Base-by-base conservation (phyloP, 2,797 vertebrate species). In the Galago senegalensis region DNA sequence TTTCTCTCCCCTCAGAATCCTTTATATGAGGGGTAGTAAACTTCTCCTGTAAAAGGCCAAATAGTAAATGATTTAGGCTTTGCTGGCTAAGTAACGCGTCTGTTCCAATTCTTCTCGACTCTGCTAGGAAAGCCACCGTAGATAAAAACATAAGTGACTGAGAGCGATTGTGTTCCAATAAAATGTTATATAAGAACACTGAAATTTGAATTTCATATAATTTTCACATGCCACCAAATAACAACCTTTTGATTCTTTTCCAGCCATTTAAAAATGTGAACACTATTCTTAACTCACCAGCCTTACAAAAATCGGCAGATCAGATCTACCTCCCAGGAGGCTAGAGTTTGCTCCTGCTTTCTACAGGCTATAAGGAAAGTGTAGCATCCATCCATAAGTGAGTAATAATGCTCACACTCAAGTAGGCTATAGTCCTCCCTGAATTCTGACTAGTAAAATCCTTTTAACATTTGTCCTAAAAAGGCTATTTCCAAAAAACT, bases 401-500 rank as follows among this genome's bases (percentile, higher is more conserved):
- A 91, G 43, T 56, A 58, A 82, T 25, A 76, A 76, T 21, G n/a
- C 46, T 63, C 89, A 89, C 14, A 53, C 13, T 37, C 43, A 17
- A 82, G 37, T 27, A 63, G 23, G 25, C 77, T 37, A 72, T 13
- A 34, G 11, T 69, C 69, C 49, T 87, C 37, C 34, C 53, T 63
- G 16, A 84, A 82, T 43, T 84, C 73, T 3, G 67, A 77, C n/a
- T 65, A 43, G 43, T 82, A 86, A 96, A 96, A 88, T 53, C 29
- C 75, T 92, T 21, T 80, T 69, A 79, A 82, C 29, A 18, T 95
- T 90, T 92, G 27, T 91, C 76, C 75, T 67, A 84, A 95, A 95
- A 92, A 69, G 7, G 2, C 18, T 86, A 67, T 83, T 40, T 72
- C 27, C 23, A 76, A 93, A 97, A 94, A 69, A 23, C 84, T 85